These are phyloP conservation scores for Leptodactylus fuscus DNA, from an alignment of 2,113 vertebrate genomes.

Conservation along the genomic window DNA sequence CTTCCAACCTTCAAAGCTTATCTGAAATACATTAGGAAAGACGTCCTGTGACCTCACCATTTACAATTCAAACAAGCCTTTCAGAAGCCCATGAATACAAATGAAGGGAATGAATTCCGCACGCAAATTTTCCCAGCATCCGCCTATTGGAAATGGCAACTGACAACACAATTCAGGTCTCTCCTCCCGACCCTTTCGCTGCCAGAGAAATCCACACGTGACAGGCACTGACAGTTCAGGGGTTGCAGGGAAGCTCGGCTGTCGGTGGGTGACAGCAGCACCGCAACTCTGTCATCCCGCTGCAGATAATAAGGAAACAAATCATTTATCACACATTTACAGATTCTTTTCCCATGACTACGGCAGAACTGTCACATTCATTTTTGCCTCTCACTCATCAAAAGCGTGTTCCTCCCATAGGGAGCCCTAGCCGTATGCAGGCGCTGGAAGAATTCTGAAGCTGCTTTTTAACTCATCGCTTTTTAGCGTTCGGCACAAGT, in stretches of 20 bases:
- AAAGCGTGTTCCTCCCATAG: conserved; percentile 17
- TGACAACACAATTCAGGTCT: conserved; percentile 48
- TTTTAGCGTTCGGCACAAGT: not conserved
- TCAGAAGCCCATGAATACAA: conserved; percentile 49
- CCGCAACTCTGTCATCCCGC: not conserved
- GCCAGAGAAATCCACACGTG: not conserved
- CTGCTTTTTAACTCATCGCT: too few species aligned
- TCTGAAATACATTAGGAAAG: conserved; percentile 62
- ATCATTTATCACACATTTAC: conserved; percentile 30
- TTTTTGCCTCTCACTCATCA: conserved; percentile 1
- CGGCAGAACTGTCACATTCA: not conserved
- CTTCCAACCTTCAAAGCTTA: conserved; percentile 58
- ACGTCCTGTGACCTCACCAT: conserved; percentile 58
- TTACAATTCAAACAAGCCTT: conserved; percentile 57
- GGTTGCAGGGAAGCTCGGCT: not conserved
- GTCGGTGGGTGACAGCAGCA: not conserved
- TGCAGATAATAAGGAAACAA: not conserved
- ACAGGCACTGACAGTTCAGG: not conserved
- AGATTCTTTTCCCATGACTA: conserved; percentile 7
- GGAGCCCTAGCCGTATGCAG: not conserved
- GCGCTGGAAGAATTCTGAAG: not conserved
- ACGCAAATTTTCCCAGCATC: conserved; percentile 61
- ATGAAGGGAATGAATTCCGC: conserved; percentile 29
- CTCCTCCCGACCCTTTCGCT: conserved; percentile 25
- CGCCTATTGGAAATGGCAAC: conserved; percentile 53